Percentiles rank a stretch among this genome's conserved stretches.
phyloP scores from a whole-genome alignment of 2,113 vertebrate genomes.

The Corythornis cristatus region DNA sequence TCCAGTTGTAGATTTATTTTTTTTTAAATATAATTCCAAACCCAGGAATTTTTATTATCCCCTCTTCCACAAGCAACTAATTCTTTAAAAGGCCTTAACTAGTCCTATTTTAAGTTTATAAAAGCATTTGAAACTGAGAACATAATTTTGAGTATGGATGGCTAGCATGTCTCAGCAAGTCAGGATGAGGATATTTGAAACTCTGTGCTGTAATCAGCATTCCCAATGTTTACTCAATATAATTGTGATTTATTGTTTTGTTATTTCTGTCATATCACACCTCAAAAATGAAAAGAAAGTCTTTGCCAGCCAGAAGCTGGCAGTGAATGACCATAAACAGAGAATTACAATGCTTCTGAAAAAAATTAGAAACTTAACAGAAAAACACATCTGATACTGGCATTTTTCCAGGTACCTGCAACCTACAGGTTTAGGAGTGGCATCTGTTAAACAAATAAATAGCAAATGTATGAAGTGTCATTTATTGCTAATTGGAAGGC shows the following conservation, averaged over 20 bases:
- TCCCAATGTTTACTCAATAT: conserved; percentile 10
- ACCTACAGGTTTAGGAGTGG: neutral
- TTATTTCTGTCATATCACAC: conserved; percentile 1
- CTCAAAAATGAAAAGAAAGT: conserved; percentile 22
- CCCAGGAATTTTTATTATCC: neutral
- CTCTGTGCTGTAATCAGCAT: neutral
- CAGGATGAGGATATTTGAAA: neutral
- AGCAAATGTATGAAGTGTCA: neutral
- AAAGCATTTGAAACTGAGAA: neutral
- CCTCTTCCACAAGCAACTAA: neutral
- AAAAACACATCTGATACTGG: neutral
- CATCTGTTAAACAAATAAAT: conserved; percentile 12
- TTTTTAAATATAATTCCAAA: neutral
- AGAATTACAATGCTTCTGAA: neutral
- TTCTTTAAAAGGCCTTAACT: neutral
- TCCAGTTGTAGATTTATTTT: neutral
- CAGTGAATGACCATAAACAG: conserved; percentile 21
- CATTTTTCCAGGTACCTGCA: neutral
- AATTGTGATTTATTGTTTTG: conserved; percentile 49
- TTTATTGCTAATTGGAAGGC: conserved; percentile 6
- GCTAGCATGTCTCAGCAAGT: neutral
- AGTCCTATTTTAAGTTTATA: neutral
- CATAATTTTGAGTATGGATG: neutral
- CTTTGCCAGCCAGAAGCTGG: neutral
- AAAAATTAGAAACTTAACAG: neutral